A percentile compares a stretch with the other conserved stretches of the same genome.
phyloP scores from a whole-genome alignment of 2,113 vertebrate genomes.

The Ciconia stormi region DNA sequence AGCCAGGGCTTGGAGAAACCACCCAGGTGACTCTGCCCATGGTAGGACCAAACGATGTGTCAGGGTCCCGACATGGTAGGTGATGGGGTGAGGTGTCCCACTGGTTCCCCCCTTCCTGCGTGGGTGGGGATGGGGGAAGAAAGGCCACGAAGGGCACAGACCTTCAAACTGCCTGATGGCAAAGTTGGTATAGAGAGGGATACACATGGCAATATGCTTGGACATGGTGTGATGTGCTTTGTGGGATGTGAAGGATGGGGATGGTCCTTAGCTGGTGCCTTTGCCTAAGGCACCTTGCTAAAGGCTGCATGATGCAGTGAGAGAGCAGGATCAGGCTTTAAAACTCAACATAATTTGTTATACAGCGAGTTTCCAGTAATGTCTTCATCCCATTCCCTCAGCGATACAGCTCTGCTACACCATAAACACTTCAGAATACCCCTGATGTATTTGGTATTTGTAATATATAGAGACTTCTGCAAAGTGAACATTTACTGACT shows the following conservation, averaged over 20 bases:
- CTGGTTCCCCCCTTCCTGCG: neutral
- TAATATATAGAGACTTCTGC: neutral
- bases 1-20: neutral
- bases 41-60: neutral
- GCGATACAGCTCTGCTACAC: neutral
- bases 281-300: neutral
- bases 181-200: neutral
- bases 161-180: neutral
- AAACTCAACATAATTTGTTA: slow-evolving; percentile 4
- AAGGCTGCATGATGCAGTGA: neutral
- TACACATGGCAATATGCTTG: neutral
- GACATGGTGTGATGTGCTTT: neutral
- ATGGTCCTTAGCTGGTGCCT: neutral
- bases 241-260: neutral
- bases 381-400: neutral
- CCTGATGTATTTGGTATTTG: neutral
- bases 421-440: neutral
- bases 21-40: neutral
- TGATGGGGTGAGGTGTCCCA: neutral
- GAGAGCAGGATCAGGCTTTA: neutral
- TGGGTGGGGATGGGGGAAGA: neutral
- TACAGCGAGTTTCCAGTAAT: slow-evolving; percentile 18
- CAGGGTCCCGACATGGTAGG: neutral
- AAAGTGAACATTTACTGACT: slow-evolving; percentile 1
- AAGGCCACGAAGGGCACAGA: neutral